These are phyloP conservation scores for Isichthys henryi DNA, from an alignment of 2,113 vertebrate genomes.

Conservation along the genomic window DNA sequence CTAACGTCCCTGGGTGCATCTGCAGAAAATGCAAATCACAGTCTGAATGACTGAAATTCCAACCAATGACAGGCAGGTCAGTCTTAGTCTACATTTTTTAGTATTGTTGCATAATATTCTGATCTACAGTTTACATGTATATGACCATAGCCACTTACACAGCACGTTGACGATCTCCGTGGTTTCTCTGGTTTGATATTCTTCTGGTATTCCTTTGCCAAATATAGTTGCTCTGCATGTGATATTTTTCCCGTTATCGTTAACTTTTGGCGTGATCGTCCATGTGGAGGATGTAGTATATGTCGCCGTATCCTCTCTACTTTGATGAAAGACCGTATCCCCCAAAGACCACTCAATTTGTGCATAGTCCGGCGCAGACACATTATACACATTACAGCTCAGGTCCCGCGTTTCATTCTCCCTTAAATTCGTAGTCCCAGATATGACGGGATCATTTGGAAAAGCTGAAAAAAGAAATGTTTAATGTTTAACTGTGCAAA, in stretches of 20 bases:
- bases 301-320: not conserved
- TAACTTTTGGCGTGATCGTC: conserved; percentile 27
- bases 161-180: conserved; percentile 26
- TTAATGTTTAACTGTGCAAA: not conserved
- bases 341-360: conserved; percentile 44
- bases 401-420: conserved; percentile 33
- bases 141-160: conserved; percentile 43
- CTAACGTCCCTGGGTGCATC: conserved; percentile 40
- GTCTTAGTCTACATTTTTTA: not conserved
- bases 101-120: not conserved
- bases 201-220: conserved; percentile 26
- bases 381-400: conserved; percentile 40
- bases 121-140: not conserved
- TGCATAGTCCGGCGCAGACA: conserved; percentile 38
- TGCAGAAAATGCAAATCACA: conserved; percentile 17
- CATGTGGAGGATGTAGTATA: conserved; percentile 19
- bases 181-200: conserved; percentile 36
- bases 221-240: conserved; percentile 47
- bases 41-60: not conserved
- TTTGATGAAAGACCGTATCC: conserved; percentile 6
- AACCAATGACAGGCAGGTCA: not conserved
- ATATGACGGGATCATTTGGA: conserved; percentile 46
- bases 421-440: conserved; percentile 34
- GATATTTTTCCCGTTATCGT: conserved; percentile 29
- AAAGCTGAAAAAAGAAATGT: conserved; percentile 41